phyloP scores from a whole-genome alignment of 2,797 vertebrate species.

The Anabacerthia variegaticeps region DNA sequence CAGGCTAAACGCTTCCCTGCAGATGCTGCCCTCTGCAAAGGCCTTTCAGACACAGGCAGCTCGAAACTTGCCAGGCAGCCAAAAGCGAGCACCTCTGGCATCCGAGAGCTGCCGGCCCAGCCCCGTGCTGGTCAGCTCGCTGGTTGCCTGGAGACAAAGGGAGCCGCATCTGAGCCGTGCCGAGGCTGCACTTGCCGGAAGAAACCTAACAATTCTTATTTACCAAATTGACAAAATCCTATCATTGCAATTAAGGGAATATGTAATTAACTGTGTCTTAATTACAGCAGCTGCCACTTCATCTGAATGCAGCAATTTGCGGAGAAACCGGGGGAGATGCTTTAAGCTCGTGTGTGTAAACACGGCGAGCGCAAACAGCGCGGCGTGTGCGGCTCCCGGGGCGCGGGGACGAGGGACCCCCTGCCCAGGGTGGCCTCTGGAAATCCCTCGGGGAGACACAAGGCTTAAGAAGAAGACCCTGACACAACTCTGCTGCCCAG shows the following conservation, averaged over 20 bases:
- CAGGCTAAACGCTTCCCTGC: accelerated
- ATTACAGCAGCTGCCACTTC: slow-evolving; percentile 82
- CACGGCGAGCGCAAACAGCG: slow-evolving; percentile 59
- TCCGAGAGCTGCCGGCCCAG: accelerated
- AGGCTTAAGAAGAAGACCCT: not conserved
- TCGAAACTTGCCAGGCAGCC: not conserved
- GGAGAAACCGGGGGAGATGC: slow-evolving; percentile 73
- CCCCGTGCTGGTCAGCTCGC: not conserved
- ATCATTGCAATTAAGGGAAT: slow-evolving; percentile 80
- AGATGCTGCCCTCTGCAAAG: not conserved
- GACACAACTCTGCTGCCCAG: accelerated
- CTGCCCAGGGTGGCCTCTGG: not conserved
- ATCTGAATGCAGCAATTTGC: slow-evolving; percentile 79
- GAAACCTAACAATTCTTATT: slow-evolving; percentile 80
- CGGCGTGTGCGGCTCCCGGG: not conserved
- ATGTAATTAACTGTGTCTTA: slow-evolving; percentile 83
- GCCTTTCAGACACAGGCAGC: accelerated
- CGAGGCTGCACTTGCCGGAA: slow-evolving; percentile 59
- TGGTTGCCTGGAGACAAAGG: not conserved
- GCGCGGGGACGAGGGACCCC: not conserved
- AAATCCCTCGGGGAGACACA: not conserved
- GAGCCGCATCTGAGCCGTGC: not conserved
- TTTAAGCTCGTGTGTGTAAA: slow-evolving; percentile 75
- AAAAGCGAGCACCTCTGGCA: accelerated
- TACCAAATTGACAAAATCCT: slow-evolving; percentile 80